phyloP scores from a whole-genome alignment of 2,888 invertebrate species.

The Drosophila parthenogenetica region DNA sequence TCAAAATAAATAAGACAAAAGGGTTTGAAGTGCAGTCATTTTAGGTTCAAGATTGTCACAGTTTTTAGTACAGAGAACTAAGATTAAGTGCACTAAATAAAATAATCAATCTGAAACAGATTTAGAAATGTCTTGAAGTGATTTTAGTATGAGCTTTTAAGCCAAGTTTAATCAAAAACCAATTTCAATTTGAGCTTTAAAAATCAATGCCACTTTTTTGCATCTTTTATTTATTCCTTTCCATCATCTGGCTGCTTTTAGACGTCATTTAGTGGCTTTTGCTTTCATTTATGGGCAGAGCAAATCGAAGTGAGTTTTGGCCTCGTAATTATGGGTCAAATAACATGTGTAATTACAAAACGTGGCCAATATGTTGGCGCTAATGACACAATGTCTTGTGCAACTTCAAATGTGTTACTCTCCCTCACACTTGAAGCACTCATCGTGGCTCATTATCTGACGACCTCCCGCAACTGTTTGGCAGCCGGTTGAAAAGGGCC shows the following conservation, averaged over 20 bases:
- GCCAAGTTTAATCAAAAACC: too few species aligned
- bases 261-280: slow-evolving; percentile 27
- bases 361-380: slow-evolving; percentile 51
- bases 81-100: too few species aligned
- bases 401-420: slow-evolving; percentile 47
- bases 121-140: too few species aligned
- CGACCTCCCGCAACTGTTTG: slow-evolving; percentile 55
- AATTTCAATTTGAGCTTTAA: too few species aligned
- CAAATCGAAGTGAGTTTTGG: slow-evolving; percentile 19
- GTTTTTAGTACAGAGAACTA: not conserved
- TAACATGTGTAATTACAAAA: slow-evolving; percentile 54
- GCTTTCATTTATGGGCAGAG: slow-evolving; percentile 56
- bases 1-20: not conserved
- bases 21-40: not conserved
- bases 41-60: not conserved
- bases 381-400: slow-evolving; percentile 59
- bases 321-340: slow-evolving; percentile 45
- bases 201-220: not conserved
- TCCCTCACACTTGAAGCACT: slow-evolving; percentile 14
- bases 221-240: slow-evolving; percentile 5
- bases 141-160: too few species aligned
- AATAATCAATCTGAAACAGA: too few species aligned
- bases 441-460: slow-evolving; percentile 40
- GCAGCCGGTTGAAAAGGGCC: slow-evolving; percentile 37
- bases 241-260: not conserved